These are phyloP conservation scores for Mormyrus hasselquistii DNA, from an alignment of 2,797 vertebrate genomes.

Conservation along the genomic window DNA sequence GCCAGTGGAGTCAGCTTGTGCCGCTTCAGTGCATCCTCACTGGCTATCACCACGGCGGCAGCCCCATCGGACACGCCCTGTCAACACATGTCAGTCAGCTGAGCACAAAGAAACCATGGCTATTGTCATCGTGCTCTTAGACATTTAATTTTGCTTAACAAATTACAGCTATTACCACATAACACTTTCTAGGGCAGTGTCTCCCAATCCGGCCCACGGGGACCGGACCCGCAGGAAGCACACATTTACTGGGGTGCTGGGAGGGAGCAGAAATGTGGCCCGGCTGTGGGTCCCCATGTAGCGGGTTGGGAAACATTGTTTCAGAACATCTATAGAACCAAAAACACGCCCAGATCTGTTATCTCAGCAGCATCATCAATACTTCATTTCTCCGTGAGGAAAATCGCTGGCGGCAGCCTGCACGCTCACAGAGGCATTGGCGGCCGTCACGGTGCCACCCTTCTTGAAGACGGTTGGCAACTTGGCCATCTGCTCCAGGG, in stretches of 20 bases:
- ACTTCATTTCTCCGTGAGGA: background rate
- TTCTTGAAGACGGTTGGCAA: constrained; percentile 86
- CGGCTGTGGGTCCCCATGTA: background rate
- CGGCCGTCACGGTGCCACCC: constrained; percentile 86
- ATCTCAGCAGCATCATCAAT: background rate
- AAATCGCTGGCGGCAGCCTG: background rate
- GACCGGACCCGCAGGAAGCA: background rate
- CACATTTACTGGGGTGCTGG: background rate
- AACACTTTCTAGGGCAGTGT: background rate
- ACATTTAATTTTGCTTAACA: background rate
- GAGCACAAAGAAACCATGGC: background rate
- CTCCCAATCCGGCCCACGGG: background rate
- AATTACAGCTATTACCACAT: background rate
- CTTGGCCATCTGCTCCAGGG: constrained; percentile 80
- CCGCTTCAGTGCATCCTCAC: constrained; percentile 83
- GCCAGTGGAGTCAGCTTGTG: constrained; percentile 85
- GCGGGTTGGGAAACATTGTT: background rate
- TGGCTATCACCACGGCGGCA: constrained; percentile 79
- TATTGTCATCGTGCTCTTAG: background rate
- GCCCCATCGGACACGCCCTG: constrained; percentile 89
- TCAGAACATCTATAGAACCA: background rate
- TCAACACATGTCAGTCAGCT: background rate
- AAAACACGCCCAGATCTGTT: background rate
- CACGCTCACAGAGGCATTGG: constrained; percentile 83
- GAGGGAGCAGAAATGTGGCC: background rate